Percentiles rank a stretch among this genome's conserved stretches.
Conservation (phyloP, 2,797 vertebrate species). For the Pteronotus mesoamericanus region DNA sequence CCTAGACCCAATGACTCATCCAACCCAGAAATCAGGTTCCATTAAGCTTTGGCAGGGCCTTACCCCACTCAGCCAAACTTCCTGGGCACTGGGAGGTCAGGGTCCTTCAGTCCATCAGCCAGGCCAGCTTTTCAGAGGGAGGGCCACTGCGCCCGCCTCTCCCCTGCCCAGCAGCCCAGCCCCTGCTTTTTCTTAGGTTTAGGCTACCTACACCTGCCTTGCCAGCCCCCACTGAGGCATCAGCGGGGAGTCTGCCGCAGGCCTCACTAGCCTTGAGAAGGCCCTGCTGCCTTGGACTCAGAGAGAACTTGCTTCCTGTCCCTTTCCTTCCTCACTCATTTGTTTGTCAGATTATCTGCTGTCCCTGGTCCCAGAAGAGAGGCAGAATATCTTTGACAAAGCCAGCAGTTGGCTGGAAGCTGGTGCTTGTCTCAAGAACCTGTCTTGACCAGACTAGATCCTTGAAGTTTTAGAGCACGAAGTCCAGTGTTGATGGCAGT, state of each 20-base stretch:
- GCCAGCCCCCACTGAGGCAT: background rate
- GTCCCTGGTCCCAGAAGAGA: background rate
- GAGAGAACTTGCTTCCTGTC: background rate
- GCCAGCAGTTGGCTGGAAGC: background rate
- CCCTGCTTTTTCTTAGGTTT: background rate
- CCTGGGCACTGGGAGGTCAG: background rate
- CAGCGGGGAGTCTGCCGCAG: background rate
- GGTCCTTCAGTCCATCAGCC: background rate
- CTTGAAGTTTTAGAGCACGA: background rate
- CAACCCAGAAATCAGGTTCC: background rate
- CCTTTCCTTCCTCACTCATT: background rate
- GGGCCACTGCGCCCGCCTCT: background rate
- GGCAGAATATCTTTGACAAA: background rate
- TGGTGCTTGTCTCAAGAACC: background rate
- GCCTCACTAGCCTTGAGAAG: background rate
- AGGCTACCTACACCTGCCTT: background rate
- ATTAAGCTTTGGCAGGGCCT: background rate
- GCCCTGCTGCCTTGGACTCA: background rate
- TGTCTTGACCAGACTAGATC: background rate
- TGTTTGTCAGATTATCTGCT: background rate
- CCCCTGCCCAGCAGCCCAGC: background rate
- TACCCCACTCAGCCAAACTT: background rate
- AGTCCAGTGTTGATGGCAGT: background rate
- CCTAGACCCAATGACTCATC: background rate
- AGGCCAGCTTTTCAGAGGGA: background rate